Conservation (phyloP, 2,888 invertebrate species). For the Drosophila cognata region DNA sequence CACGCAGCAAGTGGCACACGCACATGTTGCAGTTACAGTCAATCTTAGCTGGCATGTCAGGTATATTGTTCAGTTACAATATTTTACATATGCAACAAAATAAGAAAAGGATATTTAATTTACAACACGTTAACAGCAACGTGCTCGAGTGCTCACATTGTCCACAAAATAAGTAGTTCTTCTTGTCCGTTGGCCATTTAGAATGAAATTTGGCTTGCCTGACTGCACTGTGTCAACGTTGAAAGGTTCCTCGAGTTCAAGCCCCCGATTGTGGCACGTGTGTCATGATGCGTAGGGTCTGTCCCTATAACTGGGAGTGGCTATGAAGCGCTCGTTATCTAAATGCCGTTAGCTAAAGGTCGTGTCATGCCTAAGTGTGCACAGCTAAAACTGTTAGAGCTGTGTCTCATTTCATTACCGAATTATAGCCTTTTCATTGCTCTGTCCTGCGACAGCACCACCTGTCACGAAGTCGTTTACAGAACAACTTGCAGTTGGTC, state of each 20-base stretch:
- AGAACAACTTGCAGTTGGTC: slow-evolving; percentile 25
- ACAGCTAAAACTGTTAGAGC: slow-evolving; percentile 14
- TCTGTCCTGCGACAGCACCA: slow-evolving; percentile 17
- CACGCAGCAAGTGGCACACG: slow-evolving; percentile 46
- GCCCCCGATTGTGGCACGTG: slow-evolving; percentile 31
- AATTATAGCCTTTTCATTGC: slow-evolving; percentile 18
- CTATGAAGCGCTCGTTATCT: slow-evolving; percentile 44
- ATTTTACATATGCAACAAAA: background rate
- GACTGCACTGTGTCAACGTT: slow-evolving; percentile 13
- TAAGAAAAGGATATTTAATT: slow-evolving; percentile 8
- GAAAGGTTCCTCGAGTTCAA: slow-evolving; percentile 24
- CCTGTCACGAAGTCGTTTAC: slow-evolving; percentile 34
- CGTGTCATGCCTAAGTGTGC: slow-evolving; percentile 13
- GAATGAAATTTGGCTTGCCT: slow-evolving; percentile 54
- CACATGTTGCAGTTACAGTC: slow-evolving; percentile 45
- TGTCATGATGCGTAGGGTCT: slow-evolving; percentile 9
- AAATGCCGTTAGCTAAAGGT: slow-evolving; percentile 50
- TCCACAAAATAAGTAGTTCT: background rate
- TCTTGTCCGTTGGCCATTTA: slow-evolving; percentile 40
- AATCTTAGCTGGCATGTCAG: slow-evolving; percentile 18
- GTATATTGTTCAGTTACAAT: slow-evolving; percentile 42
- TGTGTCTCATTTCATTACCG: slow-evolving; percentile 46
- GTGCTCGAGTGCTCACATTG: slow-evolving; percentile 34
- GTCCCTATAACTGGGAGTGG: slow-evolving; percentile 6
- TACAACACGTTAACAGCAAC: slow-evolving; percentile 32